Evolutionary conservation across 2,797 vertebrate species (phyloP), one percentile per base, ranked within the genome.

Genomic region (Podarcis lilfordi): DNA sequence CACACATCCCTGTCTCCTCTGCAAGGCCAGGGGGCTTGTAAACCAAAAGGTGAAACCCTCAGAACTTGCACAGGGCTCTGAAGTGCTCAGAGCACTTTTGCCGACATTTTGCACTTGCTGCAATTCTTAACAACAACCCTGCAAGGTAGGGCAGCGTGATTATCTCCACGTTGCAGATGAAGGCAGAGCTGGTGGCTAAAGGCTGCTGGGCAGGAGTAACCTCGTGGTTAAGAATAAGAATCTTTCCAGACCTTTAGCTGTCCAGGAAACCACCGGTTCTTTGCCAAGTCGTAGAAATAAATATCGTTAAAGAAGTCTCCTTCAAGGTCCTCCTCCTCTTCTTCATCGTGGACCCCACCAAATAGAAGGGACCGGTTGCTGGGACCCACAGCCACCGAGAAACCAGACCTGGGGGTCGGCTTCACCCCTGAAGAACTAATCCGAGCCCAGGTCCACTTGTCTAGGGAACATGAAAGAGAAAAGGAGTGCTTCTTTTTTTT

Each of bases 271-370:
- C 99, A 99, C 92, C 98, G 98, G 94, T 97, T 98, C 96, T 98
- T 99, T 78, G 87, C 91, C 0, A 96, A 86, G 68, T 99, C 98
- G 0, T 97, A 99, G 92, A 99, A 95, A 93, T 98, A 97, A 29
- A 99, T 94, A 86, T 99, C 99, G 0, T 97, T 99, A 82, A 97
- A 98, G 97, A 99, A 99, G 88, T 99, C 98, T 0, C 99, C 98
- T 88, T 99, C 97, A 1, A 99, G 95, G 6, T 96, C 97, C 94
- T 99, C 99, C 32, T 99, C 99, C 27, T 99, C 98, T 55, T 99
- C 99, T 87, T 99, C 98, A 0, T 99, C 99, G 23, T 98, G 98
- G 71, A 99, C 99, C 0, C 99, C 98, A 0, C 99, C 99, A 0
- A 99, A 99, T 1, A 99, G 97, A 19, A 99, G 92, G 0, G 96